phyloP scores from a whole-genome alignment of 2,888 invertebrate species.

The Drosophila mayaguana region DNA sequence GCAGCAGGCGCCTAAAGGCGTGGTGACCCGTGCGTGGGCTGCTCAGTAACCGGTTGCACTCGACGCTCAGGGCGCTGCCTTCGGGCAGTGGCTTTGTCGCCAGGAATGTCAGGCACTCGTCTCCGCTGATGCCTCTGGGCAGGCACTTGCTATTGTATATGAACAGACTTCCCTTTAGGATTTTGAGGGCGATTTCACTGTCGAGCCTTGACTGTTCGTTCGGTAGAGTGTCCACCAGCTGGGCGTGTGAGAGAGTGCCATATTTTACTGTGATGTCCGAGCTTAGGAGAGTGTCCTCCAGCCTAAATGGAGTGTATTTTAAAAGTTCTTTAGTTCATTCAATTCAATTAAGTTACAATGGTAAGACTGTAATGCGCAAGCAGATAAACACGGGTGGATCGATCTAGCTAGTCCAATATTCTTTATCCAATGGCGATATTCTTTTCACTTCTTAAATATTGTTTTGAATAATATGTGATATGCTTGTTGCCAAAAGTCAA shows the following conservation, averaged over 20 bases:
- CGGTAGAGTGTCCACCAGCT: conserved; percentile 82
- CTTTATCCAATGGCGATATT: too few relatives aligned
- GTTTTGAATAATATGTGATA: background rate
- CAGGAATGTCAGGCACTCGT: conserved; percentile 88
- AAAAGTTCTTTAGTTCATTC: background rate
- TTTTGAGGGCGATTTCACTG: conserved; percentile 78
- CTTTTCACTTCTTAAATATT: background rate
- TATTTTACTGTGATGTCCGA: conserved; percentile 79
- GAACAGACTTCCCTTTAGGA: conserved; percentile 81
- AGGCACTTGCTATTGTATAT: conserved; percentile 80
- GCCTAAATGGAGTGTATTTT: conserved; percentile 48
- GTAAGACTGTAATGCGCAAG: background rate
- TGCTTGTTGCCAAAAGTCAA: too few relatives aligned
- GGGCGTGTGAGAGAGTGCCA: conserved; percentile 82
- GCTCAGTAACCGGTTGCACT: conserved; percentile 85
- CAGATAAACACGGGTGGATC: background rate
- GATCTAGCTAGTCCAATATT: too few relatives aligned
- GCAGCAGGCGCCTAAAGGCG: conserved; percentile 80
- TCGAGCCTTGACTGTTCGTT: conserved; percentile 72
- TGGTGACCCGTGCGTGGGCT: conserved; percentile 82
- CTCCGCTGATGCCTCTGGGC: conserved; percentile 82
- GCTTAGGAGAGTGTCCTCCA: conserved; percentile 77
- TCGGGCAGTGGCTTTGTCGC: conserved; percentile 86
- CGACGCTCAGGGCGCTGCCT: conserved; percentile 86
- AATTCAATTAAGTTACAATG: too few relatives aligned